Percentiles rank a stretch among this genome's conserved stretches.
phyloP scores from a whole-genome alignment of 2,113 vertebrate species.

The Atlantisia rogersi region DNA sequence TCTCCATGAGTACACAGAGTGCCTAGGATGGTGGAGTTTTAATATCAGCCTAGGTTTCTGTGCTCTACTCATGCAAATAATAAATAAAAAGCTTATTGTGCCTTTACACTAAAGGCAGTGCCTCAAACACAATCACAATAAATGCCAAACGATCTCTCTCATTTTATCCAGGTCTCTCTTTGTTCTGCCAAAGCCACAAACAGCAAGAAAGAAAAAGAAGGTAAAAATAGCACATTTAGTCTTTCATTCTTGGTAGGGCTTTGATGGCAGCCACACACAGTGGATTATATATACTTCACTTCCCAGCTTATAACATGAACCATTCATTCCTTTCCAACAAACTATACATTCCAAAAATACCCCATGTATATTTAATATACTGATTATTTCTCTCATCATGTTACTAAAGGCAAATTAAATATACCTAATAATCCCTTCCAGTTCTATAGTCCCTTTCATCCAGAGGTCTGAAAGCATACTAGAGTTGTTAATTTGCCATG shows the following conservation, averaged over 20 bases:
- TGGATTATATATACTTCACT: constrained; percentile 44
- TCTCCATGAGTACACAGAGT: background rate
- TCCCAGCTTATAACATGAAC: constrained; percentile 35
- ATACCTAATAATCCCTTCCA: constrained; percentile 18
- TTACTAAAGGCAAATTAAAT: constrained; percentile 37
- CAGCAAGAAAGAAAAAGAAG: constrained; percentile 5
- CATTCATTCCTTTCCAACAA: constrained; percentile 52
- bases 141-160: background rate
- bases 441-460: constrained; percentile 25
- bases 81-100: constrained; percentile 16
- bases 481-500: constrained; percentile 29
- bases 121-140: background rate
- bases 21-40: background rate
- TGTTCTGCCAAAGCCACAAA: constrained; percentile 49
- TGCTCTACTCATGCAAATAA: constrained; percentile 19
- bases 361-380: constrained; percentile 40
- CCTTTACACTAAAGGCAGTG: background rate
- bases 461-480: constrained; percentile 12
- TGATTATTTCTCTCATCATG: constrained; percentile 44
- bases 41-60: background rate
- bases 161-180: constrained; percentile 30
- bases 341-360: constrained; percentile 43
- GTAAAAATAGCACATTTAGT: constrained; percentile 52
- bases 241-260: constrained; percentile 36
- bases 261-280: constrained; percentile 55